phyloP scores from a whole-genome alignment of 2,888 invertebrate genomes.

The Harpagoxenus sublaevis region DNA sequence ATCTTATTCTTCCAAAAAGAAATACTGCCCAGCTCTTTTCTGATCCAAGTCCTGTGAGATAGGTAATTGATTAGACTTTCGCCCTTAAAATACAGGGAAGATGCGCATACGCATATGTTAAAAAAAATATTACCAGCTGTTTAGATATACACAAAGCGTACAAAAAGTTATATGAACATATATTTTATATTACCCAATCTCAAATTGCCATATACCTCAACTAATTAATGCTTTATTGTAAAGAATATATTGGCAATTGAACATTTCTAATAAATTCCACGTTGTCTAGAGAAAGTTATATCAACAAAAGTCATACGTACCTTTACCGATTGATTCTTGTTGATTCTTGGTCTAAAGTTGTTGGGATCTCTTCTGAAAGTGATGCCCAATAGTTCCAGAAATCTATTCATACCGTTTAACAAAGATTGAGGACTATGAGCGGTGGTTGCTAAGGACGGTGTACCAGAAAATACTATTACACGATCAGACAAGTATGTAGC shows the following conservation, averaged over 20 bases:
- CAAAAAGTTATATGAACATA: background rate
- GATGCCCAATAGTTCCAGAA: slow-evolving; percentile 97
- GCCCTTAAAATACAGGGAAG: background rate
- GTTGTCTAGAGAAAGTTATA: background rate
- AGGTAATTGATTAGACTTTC: background rate
- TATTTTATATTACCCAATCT: background rate
- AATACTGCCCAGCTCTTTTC: slow-evolving; percentile 98
- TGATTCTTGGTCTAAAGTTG: slow-evolving; percentile 99
- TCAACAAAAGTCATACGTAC: slow-evolving; percentile 85
- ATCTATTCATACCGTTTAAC: slow-evolving; percentile 99
- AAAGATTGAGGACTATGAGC: slow-evolving; percentile 97
- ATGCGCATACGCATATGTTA: background rate
- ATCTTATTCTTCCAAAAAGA: slow-evolving; percentile 98
- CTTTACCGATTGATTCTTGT: slow-evolving; percentile 98
- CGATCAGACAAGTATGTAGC: slow-evolving; percentile 99
- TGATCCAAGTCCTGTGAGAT: slow-evolving; percentile 96
- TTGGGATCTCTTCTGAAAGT: slow-evolving; percentile 99
- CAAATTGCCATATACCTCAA: background rate
- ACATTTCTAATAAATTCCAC: background rate
- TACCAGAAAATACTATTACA: slow-evolving; percentile 99
- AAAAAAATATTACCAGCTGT: background rate
- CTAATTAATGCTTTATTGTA: background rate
- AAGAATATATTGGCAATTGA: background rate
- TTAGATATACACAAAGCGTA: background rate
- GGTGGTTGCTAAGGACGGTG: slow-evolving; percentile 94